phyloP scores from a whole-genome alignment of 2,113 vertebrate genomes.

The Thalassoma bifasciatum region DNA sequence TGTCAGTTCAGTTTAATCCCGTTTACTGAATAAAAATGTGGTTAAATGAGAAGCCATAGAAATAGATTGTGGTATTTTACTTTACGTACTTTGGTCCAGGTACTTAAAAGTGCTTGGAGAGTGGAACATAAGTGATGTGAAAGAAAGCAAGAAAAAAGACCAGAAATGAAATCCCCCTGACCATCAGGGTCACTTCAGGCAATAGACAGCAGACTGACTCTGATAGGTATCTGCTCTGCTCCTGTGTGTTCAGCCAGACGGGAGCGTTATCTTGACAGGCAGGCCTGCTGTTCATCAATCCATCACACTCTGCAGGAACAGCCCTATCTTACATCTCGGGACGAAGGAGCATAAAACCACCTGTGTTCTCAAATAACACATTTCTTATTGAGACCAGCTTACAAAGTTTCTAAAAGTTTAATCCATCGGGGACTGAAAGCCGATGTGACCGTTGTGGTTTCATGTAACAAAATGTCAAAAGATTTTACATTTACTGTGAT shows the following conservation, averaged over 20 bases:
- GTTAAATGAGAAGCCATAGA: neutral
- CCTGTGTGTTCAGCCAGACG: conserved; percentile 17
- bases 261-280: conserved; percentile 63
- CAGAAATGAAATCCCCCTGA: neutral
- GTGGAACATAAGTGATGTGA: neutral
- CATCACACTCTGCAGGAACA: conserved; percentile 41
- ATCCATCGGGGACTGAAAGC: neutral
- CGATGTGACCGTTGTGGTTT: neutral
- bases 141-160: neutral
- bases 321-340: conserved; percentile 42
- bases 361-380: conserved; percentile 21
- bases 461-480: neutral
- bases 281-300: conserved; percentile 61
- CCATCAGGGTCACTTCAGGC: conserved; percentile 33
- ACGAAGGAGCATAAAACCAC: conserved; percentile 4
- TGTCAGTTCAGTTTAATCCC: neutral
- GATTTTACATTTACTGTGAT: neutral
- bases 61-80: neutral
- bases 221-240: conserved; percentile 53
- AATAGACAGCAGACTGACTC: conserved; percentile 26
- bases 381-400: conserved; percentile 6
- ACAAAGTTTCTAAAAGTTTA: neutral
- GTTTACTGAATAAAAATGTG: neutral
- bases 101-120: neutral
- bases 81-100: too few relatives aligned